Evolutionary conservation across 2,888 invertebrate species (phyloP).

Genomic region (Spatulosminthurus flaviceps): DNA sequence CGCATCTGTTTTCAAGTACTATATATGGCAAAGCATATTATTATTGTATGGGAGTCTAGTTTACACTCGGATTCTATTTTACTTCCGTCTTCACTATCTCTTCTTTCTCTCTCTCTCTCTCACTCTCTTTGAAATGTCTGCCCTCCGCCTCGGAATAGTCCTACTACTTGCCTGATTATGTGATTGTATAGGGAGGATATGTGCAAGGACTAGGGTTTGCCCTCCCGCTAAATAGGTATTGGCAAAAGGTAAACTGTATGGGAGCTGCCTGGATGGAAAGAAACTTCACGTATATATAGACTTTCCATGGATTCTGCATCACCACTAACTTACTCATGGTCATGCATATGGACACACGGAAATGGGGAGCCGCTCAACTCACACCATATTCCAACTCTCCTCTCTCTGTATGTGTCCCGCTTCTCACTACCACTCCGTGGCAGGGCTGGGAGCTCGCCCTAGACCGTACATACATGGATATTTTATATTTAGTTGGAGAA

Average conservation of each 20-base stretch:
- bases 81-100: slow-evolving; percentile 44
- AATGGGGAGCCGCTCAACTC: slow-evolving; percentile 36
- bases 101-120: slow-evolving; percentile 31
- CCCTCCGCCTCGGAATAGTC: slow-evolving; percentile 31
- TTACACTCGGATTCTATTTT: slow-evolving; percentile 46
- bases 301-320: slow-evolving; percentile 37
- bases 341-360: slow-evolving; percentile 31
- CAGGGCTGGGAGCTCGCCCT: background rate
- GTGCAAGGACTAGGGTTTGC: background rate
- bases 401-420: background rate
- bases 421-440: background rate
- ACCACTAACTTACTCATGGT: background rate
- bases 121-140: slow-evolving; percentile 25
- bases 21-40: slow-evolving; percentile 10
- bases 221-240: slow-evolving; percentile 14
- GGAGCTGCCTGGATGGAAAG: background rate
- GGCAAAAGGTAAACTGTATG: slow-evolving; percentile 15
- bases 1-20: slow-evolving; percentile 37
- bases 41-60: slow-evolving; percentile 40
- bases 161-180: slow-evolving; percentile 37
- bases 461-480: background rate
- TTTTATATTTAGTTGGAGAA: background rate
- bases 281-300: slow-evolving; percentile 24
- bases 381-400: slow-evolving; percentile 10
- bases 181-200: slow-evolving; percentile 26